Conservation (phyloP, 2,797 vertebrate genomes). For the Arnoldichthys spilopterus region DNA sequence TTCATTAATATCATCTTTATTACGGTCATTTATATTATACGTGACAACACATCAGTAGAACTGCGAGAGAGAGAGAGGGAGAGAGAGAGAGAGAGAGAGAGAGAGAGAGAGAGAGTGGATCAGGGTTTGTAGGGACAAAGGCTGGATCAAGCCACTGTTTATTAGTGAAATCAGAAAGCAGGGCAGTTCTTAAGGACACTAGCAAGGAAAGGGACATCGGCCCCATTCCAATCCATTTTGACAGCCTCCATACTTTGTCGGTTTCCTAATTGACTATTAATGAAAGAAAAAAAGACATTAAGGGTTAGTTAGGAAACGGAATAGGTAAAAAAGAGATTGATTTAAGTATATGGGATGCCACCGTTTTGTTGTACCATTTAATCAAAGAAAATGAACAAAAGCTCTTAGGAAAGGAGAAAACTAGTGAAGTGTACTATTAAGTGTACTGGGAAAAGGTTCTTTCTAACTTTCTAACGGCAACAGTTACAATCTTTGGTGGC, state of each 20-base stretch:
- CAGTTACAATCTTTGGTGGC: slow-evolving; percentile 37
- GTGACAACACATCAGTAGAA: slow-evolving; percentile 74
- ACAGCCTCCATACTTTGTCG: slow-evolving; percentile 19
- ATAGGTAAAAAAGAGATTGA: not conserved
- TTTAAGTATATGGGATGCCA: slow-evolving; percentile 12
- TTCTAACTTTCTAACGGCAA: not conserved
- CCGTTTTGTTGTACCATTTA: not conserved
- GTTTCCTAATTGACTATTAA: slow-evolving; percentile 15
- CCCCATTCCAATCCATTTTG: slow-evolving; percentile 9
- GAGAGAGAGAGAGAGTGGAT: slow-evolving; percentile 57
- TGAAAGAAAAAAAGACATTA: not conserved
- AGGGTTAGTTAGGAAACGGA: not conserved
- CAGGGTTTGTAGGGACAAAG: slow-evolving; percentile 43
- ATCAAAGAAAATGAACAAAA: not conserved
- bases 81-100: slow-evolving; percentile 29
- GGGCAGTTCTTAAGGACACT: slow-evolving; percentile 33
- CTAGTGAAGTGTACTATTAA: not conserved
- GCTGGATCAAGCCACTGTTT: slow-evolving; percentile 55
- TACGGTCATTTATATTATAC: slow-evolving; percentile 71
- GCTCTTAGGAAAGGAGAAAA: not conserved
- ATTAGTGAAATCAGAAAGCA: slow-evolving; percentile 45
- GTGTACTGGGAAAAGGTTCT: slow-evolving; percentile 7
- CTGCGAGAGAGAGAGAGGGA: slow-evolving; percentile 61
- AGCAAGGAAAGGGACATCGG: slow-evolving; percentile 25
- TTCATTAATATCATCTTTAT: slow-evolving; percentile 74